Conservation (phyloP, 2,888 invertebrate genomes). For the Ptilodon capucinus region DNA sequence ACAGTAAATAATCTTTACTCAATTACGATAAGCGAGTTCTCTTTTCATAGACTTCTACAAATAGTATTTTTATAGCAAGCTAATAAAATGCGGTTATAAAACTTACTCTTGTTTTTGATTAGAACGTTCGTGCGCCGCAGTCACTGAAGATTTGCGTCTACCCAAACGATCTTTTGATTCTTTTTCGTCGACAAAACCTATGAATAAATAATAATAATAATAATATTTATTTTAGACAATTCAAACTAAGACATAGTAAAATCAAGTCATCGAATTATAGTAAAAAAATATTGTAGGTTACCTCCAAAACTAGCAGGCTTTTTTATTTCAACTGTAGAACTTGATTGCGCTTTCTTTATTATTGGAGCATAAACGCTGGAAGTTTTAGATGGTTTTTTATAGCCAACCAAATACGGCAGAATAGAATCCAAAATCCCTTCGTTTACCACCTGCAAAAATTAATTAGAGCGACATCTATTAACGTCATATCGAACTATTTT, state of each 20-base stretch:
- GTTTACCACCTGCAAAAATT: conserved; percentile 84
- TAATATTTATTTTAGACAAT: too few species aligned
- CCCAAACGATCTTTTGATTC: conserved; percentile 74
- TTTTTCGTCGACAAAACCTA: conserved; percentile 73
- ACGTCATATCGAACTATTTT: too few species aligned
- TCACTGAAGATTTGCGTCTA: conserved; percentile 72
- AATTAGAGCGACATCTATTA: conserved; percentile 50
- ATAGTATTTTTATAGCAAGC: too few species aligned
- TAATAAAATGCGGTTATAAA: too few species aligned
- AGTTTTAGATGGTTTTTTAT: conserved; percentile 79
- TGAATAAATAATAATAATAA: too few species aligned
- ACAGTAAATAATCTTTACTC: too few species aligned
- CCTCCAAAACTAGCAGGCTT: conserved; percentile 79
- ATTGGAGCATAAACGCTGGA: conserved; percentile 77
- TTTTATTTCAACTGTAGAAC: conserved; percentile 62
- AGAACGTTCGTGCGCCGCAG: conserved; percentile 60
- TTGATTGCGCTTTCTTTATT: conserved; percentile 74
- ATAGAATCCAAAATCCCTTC: conserved; percentile 93
- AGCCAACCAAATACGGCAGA: conserved; percentile 87
- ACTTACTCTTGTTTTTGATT: conserved; percentile 79
- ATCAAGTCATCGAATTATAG: too few species aligned
- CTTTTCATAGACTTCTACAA: too few species aligned
- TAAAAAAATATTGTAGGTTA: conserved; percentile 27
- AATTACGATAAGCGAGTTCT: too few species aligned
- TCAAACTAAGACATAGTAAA: too few species aligned